phyloP scores from a whole-genome alignment of 2,888 invertebrate species.

The Tenthredo scrophulariae region DNA sequence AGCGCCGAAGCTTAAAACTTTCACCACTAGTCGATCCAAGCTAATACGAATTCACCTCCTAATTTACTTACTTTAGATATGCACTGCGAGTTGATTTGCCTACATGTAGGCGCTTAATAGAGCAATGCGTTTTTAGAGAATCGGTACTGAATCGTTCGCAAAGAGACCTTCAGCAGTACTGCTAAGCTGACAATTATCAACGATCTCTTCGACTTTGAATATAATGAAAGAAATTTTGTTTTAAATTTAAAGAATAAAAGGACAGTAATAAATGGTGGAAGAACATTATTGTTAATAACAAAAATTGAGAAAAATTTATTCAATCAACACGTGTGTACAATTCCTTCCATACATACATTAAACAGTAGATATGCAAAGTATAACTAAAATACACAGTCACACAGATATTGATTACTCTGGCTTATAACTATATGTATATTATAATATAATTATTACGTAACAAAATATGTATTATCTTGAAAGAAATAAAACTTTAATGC shows the following conservation, averaged over 20 bases:
- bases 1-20: no score
- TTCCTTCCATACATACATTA: neutral
- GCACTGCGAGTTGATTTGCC: neutral
- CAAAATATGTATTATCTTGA: neutral
- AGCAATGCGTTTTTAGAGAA: neutral
- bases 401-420: neutral
- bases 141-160: neutral
- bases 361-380: neutral
- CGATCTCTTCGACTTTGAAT: no score
- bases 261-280: no score
- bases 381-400: neutral
- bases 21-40: no score
- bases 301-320: neutral
- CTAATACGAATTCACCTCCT: neutral
- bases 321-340: neutral
- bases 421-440: neutral
- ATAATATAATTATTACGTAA: neutral
- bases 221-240: no score
- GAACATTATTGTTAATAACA: no score
- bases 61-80: neutral
- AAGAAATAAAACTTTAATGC: neutral
- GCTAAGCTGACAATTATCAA: no score
- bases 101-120: neutral
- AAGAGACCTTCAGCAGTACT: no score
- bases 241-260: no score